Evolutionary conservation across 2,888 invertebrate species (phyloP).

Genomic region (Phymatocera aterrima): DNA sequence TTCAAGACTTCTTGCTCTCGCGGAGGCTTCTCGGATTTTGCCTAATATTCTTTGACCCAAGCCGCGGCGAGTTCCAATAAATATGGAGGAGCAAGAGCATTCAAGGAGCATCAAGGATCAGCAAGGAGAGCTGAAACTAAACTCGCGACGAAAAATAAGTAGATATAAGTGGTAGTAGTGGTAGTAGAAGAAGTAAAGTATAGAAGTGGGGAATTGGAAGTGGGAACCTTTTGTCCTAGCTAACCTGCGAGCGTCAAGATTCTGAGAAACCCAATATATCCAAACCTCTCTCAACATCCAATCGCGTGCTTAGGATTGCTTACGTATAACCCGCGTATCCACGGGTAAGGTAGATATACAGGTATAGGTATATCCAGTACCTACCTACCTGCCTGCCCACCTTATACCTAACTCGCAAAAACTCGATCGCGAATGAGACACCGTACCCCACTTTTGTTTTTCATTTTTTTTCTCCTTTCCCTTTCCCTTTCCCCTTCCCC

Average conservation of each 20-base stretch:
- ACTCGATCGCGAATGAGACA: too few species aligned
- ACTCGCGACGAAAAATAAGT: constrained; percentile 40
- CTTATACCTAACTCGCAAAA: too few species aligned
- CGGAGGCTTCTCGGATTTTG: neutral
- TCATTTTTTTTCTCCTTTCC: too few species aligned
- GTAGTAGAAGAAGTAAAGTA: too few species aligned
- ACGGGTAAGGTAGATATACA: too few species aligned
- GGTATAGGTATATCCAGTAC: neutral
- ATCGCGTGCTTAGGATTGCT: neutral
- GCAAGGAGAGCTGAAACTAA: constrained; percentile 1
- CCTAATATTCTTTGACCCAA: constrained; percentile 35
- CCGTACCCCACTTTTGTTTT: too few species aligned
- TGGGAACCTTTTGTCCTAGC: neutral
- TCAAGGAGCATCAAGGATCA: neutral
- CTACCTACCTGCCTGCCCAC: too few species aligned
- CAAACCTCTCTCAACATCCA: neutral
- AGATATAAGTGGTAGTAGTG: neutral
- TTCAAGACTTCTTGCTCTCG: constrained; percentile 25
- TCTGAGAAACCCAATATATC: neutral
- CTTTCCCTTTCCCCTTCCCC: too few species aligned
- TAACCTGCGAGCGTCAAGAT: neutral
- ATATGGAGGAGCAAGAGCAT: constrained; percentile 24
- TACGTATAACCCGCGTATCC: too few species aligned
- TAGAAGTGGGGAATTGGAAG: neutral
- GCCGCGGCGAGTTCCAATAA: constrained; percentile 37